phyloP scores from a whole-genome alignment of 2,797 vertebrate genomes.

The Tympanoctomys barrerae region DNA sequence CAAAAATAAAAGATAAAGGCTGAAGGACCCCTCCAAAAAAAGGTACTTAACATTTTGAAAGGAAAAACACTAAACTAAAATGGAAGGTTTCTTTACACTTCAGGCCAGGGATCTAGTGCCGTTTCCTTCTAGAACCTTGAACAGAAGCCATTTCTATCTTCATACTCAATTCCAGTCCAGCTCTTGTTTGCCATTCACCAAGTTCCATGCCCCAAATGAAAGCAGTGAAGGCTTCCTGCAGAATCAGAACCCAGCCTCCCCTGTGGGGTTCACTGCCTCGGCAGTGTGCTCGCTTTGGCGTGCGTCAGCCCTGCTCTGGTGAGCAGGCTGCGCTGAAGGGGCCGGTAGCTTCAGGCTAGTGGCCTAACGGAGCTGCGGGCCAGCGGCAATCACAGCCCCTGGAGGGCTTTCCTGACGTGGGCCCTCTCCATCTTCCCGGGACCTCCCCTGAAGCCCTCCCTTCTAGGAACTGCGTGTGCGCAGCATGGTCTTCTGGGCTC shows the following conservation, averaged over 20 bases:
- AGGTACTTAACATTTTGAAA: not conserved
- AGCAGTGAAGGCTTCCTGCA: not conserved
- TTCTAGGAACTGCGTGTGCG: not conserved
- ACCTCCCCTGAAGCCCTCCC: too few relatives aligned
- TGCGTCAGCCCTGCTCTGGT: not conserved
- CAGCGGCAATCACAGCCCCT: not conserved
- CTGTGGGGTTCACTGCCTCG: too few relatives aligned
- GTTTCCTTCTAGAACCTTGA: not conserved
- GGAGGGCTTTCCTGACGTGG: not conserved
- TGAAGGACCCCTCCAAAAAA: too few relatives aligned
- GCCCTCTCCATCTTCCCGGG: not conserved
- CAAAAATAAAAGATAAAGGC: too few relatives aligned
- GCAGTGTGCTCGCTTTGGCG: not conserved
- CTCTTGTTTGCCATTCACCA: not conserved
- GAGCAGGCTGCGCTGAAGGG: not conserved
- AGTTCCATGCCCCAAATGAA: not conserved
- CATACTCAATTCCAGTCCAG: not conserved
- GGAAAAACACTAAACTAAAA: not conserved
- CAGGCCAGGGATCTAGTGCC: too few relatives aligned
- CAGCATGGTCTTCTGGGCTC: not conserved
- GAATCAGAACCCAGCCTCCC: not conserved
- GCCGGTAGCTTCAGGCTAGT: not conserved
- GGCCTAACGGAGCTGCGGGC: fast-evolving
- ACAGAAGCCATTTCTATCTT: not conserved
- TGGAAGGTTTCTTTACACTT: not conserved